Evolutionary conservation across 2,113 vertebrate species (phyloP), one percentile per base, ranked within the genome.

Genomic region (Nyctibius bracteatus): DNA sequence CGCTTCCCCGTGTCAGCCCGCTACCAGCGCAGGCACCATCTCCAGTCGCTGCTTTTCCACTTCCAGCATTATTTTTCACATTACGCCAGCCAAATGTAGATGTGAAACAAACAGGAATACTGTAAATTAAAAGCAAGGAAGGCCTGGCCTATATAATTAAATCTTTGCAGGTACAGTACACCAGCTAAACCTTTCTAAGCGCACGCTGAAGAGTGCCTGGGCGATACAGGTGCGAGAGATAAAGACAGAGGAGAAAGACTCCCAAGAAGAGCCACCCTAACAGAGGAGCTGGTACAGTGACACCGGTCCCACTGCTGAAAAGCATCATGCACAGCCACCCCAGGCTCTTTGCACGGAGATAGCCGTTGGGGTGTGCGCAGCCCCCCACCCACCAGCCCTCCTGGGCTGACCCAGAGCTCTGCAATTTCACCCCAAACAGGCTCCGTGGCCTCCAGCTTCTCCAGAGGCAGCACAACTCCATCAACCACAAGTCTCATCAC

Each of bases 261-360:
- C n/a, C 41, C 33, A 8, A 39, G 28, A 59, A 75, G 31, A 65
- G 25, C 55, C 24, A 12, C 4, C 23, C 22, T 1, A 51, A 57
- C 59, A 74, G 78, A 63, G 49, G 44, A 43, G 44, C 0, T 6
- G 35, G 24, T 12, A 35, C 0, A 0, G 9, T 47, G 3, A 82
- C 57, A 44, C 33, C 1, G 3, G 10, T 72, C 35, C 67, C 59
- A 57, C 9, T 46, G 13, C 23, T 5, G 1, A 47, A 58, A 67
- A 35, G 12, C 44, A 83, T 22, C 41, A 46, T 2, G 2, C 4
- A 9, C 0, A 3, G 57, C 51, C 5, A 6, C 8, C n/a, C 78
- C 58, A 5, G 1, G 41, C 37, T 70, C 58, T 68, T 11, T 3
- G 4, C 58, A 21, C 0, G 1, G 16, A 6, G 12, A 51, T 52